Base-by-base conservation (phyloP, 2,888 invertebrate species). In the Agrotis clavis region DNA sequence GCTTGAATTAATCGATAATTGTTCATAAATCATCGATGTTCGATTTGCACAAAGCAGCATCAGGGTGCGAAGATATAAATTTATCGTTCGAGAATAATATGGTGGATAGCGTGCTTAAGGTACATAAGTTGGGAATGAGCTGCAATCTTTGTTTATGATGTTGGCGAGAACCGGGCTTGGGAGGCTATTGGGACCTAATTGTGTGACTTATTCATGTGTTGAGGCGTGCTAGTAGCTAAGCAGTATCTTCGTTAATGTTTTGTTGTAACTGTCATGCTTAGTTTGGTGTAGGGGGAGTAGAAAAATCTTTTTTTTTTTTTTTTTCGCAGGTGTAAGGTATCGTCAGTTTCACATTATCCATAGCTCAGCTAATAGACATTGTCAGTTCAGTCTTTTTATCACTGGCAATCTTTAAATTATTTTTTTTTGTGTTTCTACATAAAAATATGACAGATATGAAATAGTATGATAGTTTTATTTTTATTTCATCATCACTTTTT, bases 1-100 rank as follows among this genome's bases (percentile, higher is more conserved):
- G 96, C 96, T 96, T 96, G 96, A 95, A 96, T 96, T 96, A 96
- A 96, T 96, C 96, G 96, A 93, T 96, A 96, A 96, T 96, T 95
- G 96, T 94, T 93, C 92, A 95, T 96, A 96, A 96, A 96, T 96
- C 96, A 96, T 95, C 93, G 92, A 91, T 95, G 95, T 95, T 94
- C 95, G 94, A 94, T 94, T 94, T 92, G 94, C 94, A 94, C 95
- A 94, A 94, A 93, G 95, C 94, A 92, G 92, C 91, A 93, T 92
- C 95, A 93, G 94, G 95, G 96, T 95, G 96, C 94, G 95, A 95
- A 95, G 92, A 91, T 92, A 92, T 92, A 83, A 95, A 96, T 95
- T 96, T 96, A 96, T 95, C 89, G 92, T 84, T 86, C 82, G 86
- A 88, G 91, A 88, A 91, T 94, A 93, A 92, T 92, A 92, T 90